Percentiles rank a stretch among this genome's conserved stretches.
Evolutionary conservation across 2,797 vertebrate genomes (phyloP).

Genomic region (Melopsittacus undulatus): DNA sequence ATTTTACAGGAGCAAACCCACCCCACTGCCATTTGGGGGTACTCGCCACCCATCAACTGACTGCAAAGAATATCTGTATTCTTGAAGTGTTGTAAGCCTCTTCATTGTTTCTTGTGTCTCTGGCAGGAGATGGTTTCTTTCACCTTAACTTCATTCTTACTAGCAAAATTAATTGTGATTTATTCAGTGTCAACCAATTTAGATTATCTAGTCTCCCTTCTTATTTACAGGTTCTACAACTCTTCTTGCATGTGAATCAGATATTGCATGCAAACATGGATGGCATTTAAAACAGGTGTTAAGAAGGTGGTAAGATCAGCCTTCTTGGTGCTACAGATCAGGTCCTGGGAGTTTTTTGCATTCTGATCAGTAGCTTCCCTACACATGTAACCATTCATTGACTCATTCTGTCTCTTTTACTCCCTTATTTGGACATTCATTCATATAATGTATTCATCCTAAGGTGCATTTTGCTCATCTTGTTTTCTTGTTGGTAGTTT

Average conservation of each 20-base stretch:
- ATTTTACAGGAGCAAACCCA: background rate
- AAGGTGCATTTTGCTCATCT: background rate
- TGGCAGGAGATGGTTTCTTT: background rate
- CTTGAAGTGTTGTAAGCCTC: background rate
- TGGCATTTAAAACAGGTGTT: background rate
- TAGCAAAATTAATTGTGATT: constrained; percentile 27
- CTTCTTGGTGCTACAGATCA: background rate
- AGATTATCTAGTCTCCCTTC: background rate
- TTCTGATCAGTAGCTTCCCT: background rate
- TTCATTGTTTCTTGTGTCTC: background rate
- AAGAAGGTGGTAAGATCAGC: background rate
- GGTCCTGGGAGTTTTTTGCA: background rate
- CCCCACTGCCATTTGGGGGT: background rate
- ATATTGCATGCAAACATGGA: background rate
- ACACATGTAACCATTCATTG: rapidly evolving
- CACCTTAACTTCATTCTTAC: background rate
- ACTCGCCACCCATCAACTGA: background rate
- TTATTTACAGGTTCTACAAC: background rate
- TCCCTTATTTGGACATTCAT: background rate
- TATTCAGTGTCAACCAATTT: constrained; percentile 27
- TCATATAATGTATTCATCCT: background rate
- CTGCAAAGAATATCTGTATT: background rate
- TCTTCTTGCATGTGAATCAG: constrained; percentile 10
- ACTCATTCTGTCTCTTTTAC: background rate
- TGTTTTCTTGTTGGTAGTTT: constrained; percentile 2